Evolutionary conservation across 2,888 invertebrate species (phyloP), one percentile per base, ranked within the genome.

Genomic region (Acleris holmiana): DNA sequence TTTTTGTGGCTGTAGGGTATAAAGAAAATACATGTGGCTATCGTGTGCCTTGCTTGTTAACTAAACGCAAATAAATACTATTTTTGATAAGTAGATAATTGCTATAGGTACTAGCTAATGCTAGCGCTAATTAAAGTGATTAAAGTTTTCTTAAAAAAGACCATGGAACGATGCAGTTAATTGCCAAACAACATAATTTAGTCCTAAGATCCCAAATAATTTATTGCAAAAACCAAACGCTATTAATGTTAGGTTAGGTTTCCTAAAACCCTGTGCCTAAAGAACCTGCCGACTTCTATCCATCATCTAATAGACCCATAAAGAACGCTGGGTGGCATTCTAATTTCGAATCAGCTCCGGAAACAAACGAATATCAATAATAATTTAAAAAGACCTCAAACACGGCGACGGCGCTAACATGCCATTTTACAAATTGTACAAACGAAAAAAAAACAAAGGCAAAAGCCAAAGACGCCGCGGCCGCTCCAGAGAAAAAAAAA

Each of bases 401-500:
- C 66, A 66, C 55, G 23, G 49, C 65, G 50, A 58, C 58, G 61
- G 66, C 66, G 66, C 61, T 66, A 66, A 66, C 61, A 66, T 61
- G 66, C 66, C 66, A 66, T 66, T 66, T 66, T 61, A 66, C 66
- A 66, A 66, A 66, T 66, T 66, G 61, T 61, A 67, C 65, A 65
- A 67, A 60, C 53, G 54, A 59, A 68, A 68, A 66, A 67, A 66
- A 67, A 63, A 60, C 48, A 58, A 62, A 60, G 65, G 57, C 60
- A 44, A 59, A 55, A 49, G 47, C 60, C 66, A 68, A 68, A 68
- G 68, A 58, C 53, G 61, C 66, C 67, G 63, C 67, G 61, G 66
- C 62, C 66, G 61, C 60, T 53, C 61, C 25, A 47, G 6, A 46
- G 49, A 57, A 66, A 68, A 61, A 67, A 66, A 68, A 68, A 68